Conservation (phyloP, 2,113 vertebrate genomes). For the Sceloporus tristichus region DNA sequence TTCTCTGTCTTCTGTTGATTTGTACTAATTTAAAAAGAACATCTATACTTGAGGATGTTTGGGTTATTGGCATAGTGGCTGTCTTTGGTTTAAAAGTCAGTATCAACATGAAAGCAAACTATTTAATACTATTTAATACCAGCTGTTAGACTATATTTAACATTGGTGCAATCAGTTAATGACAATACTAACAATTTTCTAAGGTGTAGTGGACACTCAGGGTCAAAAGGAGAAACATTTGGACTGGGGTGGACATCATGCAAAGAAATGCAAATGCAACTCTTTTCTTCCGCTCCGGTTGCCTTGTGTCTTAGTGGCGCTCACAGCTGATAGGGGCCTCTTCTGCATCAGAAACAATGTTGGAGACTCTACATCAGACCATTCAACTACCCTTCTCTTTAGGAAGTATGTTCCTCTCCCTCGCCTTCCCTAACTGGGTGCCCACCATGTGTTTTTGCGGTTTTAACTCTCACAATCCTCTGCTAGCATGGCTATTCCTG, state of each 20-base stretch:
- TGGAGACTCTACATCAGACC: neutral
- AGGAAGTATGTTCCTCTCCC: neutral
- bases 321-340: neutral
- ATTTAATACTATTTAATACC: slow-evolving; percentile 39
- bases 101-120: slow-evolving; percentile 61
- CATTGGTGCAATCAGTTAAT: neutral
- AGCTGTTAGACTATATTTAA: neutral
- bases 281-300: neutral
- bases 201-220: rapidly evolving
- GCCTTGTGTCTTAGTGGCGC: slow-evolving; percentile 30
- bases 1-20: neutral
- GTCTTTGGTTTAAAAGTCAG: slow-evolving; percentile 13
- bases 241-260: neutral
- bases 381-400: neutral
- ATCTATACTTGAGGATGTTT: slow-evolving; percentile 5
- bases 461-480: neutral
- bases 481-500: neutral
- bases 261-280: neutral
- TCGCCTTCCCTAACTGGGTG: no score
- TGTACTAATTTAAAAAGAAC: neutral
- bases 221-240: neutral
- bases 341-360: neutral
- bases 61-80: slow-evolving; percentile 18
- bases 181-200: neutral
- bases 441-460: no score